Conservation (phyloP, 2,113 vertebrate species). For the Larimichthys polyactis region DNA sequence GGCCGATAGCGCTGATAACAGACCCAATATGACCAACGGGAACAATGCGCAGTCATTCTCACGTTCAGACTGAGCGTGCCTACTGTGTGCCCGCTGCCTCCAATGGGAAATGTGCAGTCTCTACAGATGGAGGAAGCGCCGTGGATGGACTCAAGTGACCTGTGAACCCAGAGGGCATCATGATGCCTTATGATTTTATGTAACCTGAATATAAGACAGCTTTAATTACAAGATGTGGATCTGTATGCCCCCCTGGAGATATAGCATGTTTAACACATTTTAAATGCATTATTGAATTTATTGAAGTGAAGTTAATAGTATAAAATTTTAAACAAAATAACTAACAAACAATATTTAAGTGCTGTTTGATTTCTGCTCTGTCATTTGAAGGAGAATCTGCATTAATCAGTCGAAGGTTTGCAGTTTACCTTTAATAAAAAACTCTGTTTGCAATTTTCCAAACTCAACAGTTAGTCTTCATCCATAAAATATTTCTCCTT, state of each 20-base stretch:
- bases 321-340: not conserved
- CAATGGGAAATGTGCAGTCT: slow-evolving; percentile 66
- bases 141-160: slow-evolving; percentile 58
- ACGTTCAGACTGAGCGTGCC: slow-evolving; percentile 74
- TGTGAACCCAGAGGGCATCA: slow-evolving; percentile 15
- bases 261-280: not conserved
- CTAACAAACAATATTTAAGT: too few species aligned
- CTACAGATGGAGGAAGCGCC: slow-evolving; percentile 43
- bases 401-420: not conserved
- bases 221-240: not conserved
- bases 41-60: slow-evolving; percentile 78
- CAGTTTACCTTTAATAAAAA: not conserved
- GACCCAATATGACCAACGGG: slow-evolving; percentile 73
- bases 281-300: not conserved
- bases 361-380: not conserved
- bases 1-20: slow-evolving; percentile 78
- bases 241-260: too few species aligned
- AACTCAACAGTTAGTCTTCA: not conserved
- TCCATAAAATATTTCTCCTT: not conserved
- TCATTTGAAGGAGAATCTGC: not conserved
- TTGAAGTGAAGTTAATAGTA: not conserved
- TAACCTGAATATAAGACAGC: not conserved
- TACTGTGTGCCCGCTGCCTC: slow-evolving; percentile 66
- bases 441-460: not conserved
- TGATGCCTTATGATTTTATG: slow-evolving; percentile 28